Percentiles rank a stretch among this genome's conserved stretches.
These are phyloP conservation scores for Drosophila kohkoa DNA, from an alignment of 1,140 invertebrate genomes.

Conservation along the genomic window DNA sequence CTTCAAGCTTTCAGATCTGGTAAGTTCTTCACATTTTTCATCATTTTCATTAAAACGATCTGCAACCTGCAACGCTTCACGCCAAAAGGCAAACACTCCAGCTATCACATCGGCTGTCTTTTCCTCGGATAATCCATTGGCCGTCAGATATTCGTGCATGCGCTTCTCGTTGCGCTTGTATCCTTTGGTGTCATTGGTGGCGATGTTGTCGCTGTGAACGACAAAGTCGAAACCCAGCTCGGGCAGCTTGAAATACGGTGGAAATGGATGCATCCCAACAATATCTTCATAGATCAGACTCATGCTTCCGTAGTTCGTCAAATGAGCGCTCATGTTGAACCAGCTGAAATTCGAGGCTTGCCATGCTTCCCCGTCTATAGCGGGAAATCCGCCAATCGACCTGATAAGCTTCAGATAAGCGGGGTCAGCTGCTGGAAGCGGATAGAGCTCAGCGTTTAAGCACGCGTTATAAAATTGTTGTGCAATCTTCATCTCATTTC, in stretches of 20 bases:
- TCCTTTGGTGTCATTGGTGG: conserved; percentile 53
- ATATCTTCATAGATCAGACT: conserved; percentile 62
- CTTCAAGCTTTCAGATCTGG: accelerated
- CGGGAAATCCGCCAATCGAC: conserved; percentile 76
- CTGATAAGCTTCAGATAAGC: conserved; percentile 76
- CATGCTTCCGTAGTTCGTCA: conserved; percentile 63
- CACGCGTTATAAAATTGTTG: conserved; percentile 74
- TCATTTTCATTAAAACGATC: conserved; percentile 57
- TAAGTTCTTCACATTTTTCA: conserved; percentile 24
- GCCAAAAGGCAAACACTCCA: conserved; percentile 70
- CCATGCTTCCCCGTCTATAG: conserved; percentile 66
- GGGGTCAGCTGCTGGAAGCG: conserved; percentile 60
- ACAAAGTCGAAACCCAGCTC: conserved; percentile 73
- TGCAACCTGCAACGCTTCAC: conserved; percentile 46
- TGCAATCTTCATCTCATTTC: conserved; percentile 55
- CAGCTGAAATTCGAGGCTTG: conserved; percentile 66
- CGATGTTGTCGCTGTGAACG: conserved; percentile 70
- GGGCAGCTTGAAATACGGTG: conserved; percentile 69
- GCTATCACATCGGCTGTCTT: conserved; percentile 44
- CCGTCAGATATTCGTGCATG: conserved; percentile 60
- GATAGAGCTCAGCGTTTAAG: conserved; percentile 55
- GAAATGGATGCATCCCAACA: conserved; percentile 49
- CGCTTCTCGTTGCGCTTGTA: conserved; percentile 65
- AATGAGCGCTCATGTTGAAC: conserved; percentile 79
- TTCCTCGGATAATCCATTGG: conserved; percentile 56